Evolutionary conservation across 1,140 invertebrate genomes (phyloP).

Genomic region (Pseudomyrmex dendroicus): DNA sequence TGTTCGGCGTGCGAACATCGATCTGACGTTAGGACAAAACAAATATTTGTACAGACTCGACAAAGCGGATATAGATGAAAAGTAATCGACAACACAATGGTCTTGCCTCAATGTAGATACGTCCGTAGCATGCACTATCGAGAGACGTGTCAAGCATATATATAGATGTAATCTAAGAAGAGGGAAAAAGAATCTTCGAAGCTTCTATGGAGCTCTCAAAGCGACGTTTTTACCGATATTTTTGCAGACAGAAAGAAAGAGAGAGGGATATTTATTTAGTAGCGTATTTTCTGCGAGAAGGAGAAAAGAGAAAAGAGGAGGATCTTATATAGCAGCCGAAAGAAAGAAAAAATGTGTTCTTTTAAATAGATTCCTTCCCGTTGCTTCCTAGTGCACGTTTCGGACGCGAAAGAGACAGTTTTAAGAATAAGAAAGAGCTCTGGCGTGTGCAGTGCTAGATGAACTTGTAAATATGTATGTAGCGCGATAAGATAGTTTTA

Average conservation of each 20-base stretch:
- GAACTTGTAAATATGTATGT: slow-evolving; percentile 85
- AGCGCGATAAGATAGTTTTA: slow-evolving; percentile 84
- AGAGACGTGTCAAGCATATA: slow-evolving; percentile 4
- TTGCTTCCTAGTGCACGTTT: slow-evolving; percentile 75
- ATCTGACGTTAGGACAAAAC: slow-evolving; percentile 25
- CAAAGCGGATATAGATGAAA: slow-evolving; percentile 25
- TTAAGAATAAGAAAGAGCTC: slow-evolving; percentile 59
- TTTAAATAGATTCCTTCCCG: slow-evolving; percentile 52
- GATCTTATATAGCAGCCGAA: slow-evolving; percentile 3
- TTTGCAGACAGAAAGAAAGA: slow-evolving; percentile 6
- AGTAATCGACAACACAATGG: slow-evolving; percentile 71
- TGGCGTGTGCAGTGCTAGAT: slow-evolving; percentile 72
- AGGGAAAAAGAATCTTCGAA: neutral
- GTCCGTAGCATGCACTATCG: slow-evolving; percentile 74
- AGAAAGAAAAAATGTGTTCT: slow-evolving; percentile 38
- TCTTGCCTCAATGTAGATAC: slow-evolving; percentile 75
- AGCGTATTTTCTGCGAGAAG: neutral
- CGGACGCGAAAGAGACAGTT: slow-evolving; percentile 70
- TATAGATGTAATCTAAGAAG: slow-evolving; percentile 6
- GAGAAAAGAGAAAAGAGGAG: neutral
- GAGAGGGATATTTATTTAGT: slow-evolving; percentile 55
- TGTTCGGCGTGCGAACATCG: slow-evolving; percentile 58
- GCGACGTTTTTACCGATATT: neutral
- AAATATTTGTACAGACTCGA: slow-evolving; percentile 34
- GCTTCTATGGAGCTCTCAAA: slow-evolving; percentile 13